Conservation (phyloP, 2,113 vertebrate genomes). For the Syngnathus typhle region DNA sequence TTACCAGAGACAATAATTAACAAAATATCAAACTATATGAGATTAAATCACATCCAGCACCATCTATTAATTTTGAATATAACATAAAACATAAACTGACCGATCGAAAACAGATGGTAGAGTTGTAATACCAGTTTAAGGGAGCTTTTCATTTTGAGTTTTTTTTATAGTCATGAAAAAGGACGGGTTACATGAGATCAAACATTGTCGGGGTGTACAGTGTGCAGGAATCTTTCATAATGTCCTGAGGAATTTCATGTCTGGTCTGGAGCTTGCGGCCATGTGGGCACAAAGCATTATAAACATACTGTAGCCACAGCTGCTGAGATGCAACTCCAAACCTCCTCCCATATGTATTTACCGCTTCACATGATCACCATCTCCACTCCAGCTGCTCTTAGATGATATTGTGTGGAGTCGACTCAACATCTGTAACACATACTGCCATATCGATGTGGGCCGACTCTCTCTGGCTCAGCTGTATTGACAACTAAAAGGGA, state of each 20-base stretch:
- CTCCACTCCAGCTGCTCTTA: slow-evolving; percentile 17
- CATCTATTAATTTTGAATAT: too few species aligned
- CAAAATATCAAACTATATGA: too few species aligned
- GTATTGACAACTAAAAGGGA: neutral
- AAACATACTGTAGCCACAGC: too few species aligned
- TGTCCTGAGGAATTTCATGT: neutral
- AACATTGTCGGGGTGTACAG: neutral
- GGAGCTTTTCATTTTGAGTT: neutral
- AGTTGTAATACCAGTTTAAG: neutral
- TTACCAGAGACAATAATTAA: too few species aligned
- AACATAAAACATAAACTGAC: too few species aligned
- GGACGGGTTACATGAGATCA: neutral
- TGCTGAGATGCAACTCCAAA: neutral
- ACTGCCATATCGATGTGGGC: neutral
- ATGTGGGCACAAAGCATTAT: neutral
- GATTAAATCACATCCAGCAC: too few species aligned
- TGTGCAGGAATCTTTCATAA: neutral
- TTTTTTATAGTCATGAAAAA: too few species aligned
- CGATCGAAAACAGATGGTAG: neutral
- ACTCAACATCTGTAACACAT: slow-evolving; percentile 19
- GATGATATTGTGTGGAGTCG: neutral
- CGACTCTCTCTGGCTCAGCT: neutral
- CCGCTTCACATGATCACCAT: neutral
- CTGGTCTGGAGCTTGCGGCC: neutral
- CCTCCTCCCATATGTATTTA: neutral